Base-by-base conservation (phyloP, 2,113 vertebrate species). In the Oplegnathus fasciatus region DNA sequence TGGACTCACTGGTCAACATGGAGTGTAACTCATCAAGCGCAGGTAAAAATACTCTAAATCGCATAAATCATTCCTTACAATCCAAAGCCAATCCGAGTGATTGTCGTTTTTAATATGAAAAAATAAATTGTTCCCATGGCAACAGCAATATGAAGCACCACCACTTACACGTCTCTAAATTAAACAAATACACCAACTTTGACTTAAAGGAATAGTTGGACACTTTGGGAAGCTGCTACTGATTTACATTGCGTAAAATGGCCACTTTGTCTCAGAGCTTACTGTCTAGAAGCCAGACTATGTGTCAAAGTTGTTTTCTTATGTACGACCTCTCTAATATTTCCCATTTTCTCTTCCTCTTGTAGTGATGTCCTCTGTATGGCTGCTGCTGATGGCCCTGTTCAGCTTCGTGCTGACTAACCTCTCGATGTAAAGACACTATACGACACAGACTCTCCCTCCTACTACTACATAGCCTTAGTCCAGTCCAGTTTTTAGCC, bases 1-100 rank as follows among this genome's bases (percentile, higher is more conserved):
- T 97, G 83, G 95, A 95, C 0, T 95, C 98, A 1, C 90, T 99
- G 62, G 92, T 94, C 14, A 92, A 96, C 2, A 86, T 97, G 92
- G 92, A 97, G 73, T 96, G 96, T 28, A 89, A 79, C 40, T 94
- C 93, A 46, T 95, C 97, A 0, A 89, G 80, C 7, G 66, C 95
- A 95, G 97, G 97, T 97, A 94, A 80, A n/a, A 44, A 80, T n/a
- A n/a, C n/a, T n/a, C n/a, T n/a, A 55, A 18, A 54, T 1, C 20
- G 22, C 14, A 54, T 8, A 1, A 28, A 2, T 26, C 9, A 42
- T 14, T 28, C 11, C 32, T 28, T 6, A 52, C 1, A 7, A n/a
- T 62, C 14, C 9, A 18, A 14, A 11, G 42, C 24, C n/a, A 48
- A 32, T 20, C 8, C 3, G n/a, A 44, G 20, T 32, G 34, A 64